Conservation (phyloP, 2,113 vertebrate species). For the Lamprotornis superbus region DNA sequence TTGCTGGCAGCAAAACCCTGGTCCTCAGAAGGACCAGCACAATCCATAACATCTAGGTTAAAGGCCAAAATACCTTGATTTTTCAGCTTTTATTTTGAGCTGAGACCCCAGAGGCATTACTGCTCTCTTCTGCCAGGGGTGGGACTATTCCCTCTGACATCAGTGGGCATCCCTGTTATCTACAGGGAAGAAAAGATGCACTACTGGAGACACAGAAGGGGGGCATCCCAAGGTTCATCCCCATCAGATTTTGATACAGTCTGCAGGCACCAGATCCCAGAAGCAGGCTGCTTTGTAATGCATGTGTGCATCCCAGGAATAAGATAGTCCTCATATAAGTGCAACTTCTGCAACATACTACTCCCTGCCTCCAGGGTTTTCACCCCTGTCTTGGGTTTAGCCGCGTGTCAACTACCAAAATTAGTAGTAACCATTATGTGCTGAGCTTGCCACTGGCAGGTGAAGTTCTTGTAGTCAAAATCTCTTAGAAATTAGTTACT, state of each 20-base stretch:
- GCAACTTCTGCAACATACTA: not conserved
- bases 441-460: not conserved
- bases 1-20: not conserved
- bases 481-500: not conserved
- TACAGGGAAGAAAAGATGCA: not conserved
- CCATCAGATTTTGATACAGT: not conserved
- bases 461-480: not conserved
- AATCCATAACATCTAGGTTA: not conserved
- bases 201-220: not conserved
- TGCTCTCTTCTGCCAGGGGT: accelerated
- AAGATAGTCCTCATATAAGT: not conserved
- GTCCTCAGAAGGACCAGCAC: not conserved
- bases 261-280: not conserved
- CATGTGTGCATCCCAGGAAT: not conserved
- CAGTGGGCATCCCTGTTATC: not conserved
- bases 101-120: not conserved
- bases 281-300: not conserved
- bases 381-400: not conserved
- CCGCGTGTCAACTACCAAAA: not conserved
- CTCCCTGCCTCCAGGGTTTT: not conserved
- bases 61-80: not conserved
- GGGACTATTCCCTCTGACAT: not conserved
- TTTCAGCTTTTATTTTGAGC: not conserved
- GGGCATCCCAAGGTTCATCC: not conserved
- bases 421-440: not conserved